A percentile compares a stretch with the other conserved stretches of the same genome.
These are phyloP conservation scores for Apis laboriosa DNA, from an alignment of 1,140 invertebrate genomes.

Conservation along the genomic window DNA sequence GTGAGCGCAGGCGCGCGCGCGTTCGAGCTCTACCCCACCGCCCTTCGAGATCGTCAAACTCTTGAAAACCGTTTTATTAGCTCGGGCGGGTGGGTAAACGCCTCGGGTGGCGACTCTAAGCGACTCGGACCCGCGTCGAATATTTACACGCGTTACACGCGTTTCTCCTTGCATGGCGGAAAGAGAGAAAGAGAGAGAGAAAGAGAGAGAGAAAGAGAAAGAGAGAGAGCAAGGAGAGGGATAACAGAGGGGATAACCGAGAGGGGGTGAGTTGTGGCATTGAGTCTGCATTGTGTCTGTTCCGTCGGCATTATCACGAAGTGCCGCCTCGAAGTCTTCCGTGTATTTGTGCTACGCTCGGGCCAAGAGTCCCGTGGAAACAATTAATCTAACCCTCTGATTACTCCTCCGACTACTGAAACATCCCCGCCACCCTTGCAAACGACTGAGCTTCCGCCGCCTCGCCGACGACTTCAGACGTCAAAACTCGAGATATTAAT, in stretches of 20 bases:
- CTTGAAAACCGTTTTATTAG: slow-evolving; percentile 41
- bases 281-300: slow-evolving; percentile 67
- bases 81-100: slow-evolving; percentile 42
- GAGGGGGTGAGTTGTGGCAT: slow-evolving; percentile 61
- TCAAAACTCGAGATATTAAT: slow-evolving; percentile 81
- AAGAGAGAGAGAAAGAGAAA: background rate
- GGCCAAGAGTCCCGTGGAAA: slow-evolving; percentile 77
- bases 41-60: slow-evolving; percentile 40
- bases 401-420: slow-evolving; percentile 70
- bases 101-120: slow-evolving; percentile 49
- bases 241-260: background rate
- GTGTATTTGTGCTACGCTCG: slow-evolving; percentile 54
- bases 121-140: slow-evolving; percentile 43
- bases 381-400: slow-evolving; percentile 80
- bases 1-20: background rate
- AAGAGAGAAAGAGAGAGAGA: background rate
- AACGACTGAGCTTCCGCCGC: slow-evolving; percentile 42
- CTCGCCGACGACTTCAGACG: slow-evolving; percentile 62
- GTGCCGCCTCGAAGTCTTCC: slow-evolving; percentile 59
- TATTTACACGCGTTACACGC: slow-evolving; percentile 45
- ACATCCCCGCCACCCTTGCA: slow-evolving; percentile 28
- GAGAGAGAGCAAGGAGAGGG: background rate
- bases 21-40: no score
- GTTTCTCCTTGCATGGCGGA: background rate
- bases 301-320: slow-evolving; percentile 71